These are phyloP conservation scores for Caenorhabditis tropicalis DNA, from an alignment of 1,140 invertebrate species.

Conservation along the genomic window DNA sequence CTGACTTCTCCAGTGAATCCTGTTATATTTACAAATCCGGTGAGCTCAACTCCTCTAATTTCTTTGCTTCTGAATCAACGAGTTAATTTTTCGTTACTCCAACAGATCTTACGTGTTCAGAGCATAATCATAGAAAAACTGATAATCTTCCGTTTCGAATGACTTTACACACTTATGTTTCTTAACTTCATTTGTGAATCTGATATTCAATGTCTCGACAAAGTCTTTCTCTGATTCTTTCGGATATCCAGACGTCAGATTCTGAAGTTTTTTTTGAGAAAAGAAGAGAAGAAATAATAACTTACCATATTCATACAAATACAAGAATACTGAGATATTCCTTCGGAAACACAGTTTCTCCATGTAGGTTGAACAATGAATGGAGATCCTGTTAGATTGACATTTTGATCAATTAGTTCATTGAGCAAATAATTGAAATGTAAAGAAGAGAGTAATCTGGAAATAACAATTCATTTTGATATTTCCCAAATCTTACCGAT, in stretches of 20 bases:
- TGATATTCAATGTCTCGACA: background rate
- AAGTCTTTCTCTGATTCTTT: background rate
- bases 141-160: background rate
- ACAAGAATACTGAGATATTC: background rate
- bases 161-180: background rate
- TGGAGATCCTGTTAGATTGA: background rate
- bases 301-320: constrained; percentile 15
- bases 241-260: background rate
- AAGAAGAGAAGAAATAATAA: background rate
- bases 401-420: background rate
- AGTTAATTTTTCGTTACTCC: too few relatives aligned
- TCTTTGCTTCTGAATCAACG: background rate
- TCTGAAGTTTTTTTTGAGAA: background rate
- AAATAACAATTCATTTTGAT: background rate
- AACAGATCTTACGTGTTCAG: background rate
- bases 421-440: background rate
- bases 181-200: background rate
- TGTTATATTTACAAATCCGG: background rate
- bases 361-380: background rate
- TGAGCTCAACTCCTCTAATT: background rate
- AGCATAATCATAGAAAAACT: background rate
- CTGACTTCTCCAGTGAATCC: background rate
- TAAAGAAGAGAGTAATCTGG: background rate
- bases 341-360: constrained; percentile 1
- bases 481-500: background rate